These are phyloP conservation scores for Pogonognathellus flavescens DNA, from an alignment of 1,140 invertebrate genomes.

Conservation along the genomic window DNA sequence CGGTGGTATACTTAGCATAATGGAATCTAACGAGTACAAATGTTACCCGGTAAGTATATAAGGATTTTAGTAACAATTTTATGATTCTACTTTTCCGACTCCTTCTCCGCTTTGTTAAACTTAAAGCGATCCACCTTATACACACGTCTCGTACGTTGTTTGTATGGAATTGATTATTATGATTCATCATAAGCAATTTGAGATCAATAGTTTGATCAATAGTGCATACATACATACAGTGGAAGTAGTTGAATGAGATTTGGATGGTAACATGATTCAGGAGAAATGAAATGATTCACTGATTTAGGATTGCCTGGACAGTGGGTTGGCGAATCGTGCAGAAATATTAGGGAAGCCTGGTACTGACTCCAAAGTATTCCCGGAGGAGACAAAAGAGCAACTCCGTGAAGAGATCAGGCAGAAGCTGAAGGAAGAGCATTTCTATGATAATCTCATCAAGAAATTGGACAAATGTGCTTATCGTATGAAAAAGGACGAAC, in stretches of 20 bases:
- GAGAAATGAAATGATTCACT: slow-evolving; percentile 5
- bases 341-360: background rate
- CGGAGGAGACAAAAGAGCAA: background rate
- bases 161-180: background rate
- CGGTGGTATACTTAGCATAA: background rate
- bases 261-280: background rate
- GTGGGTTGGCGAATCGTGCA: slow-evolving; percentile 16
- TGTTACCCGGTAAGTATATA: background rate
- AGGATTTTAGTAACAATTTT: background rate
- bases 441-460: slow-evolving; percentile 50
- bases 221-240: background rate
- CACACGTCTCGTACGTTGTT: background rate
- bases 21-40: slow-evolving; percentile 9
- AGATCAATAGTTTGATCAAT: slow-evolving; percentile 34
- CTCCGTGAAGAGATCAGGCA: slow-evolving; percentile 52
- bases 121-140: background rate
- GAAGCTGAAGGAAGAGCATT: slow-evolving; percentile 47
- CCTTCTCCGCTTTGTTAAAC: background rate
- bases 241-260: background rate
- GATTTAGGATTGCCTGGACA: slow-evolving; percentile 29
- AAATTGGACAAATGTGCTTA: slow-evolving; percentile 55
- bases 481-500: slow-evolving; percentile 57
- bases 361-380: background rate
- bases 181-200: background rate
- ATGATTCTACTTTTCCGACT: background rate